Evolutionary conservation across 2,113 vertebrate genomes (phyloP).

Genomic region (Ginglymostoma cirratum): DNA sequence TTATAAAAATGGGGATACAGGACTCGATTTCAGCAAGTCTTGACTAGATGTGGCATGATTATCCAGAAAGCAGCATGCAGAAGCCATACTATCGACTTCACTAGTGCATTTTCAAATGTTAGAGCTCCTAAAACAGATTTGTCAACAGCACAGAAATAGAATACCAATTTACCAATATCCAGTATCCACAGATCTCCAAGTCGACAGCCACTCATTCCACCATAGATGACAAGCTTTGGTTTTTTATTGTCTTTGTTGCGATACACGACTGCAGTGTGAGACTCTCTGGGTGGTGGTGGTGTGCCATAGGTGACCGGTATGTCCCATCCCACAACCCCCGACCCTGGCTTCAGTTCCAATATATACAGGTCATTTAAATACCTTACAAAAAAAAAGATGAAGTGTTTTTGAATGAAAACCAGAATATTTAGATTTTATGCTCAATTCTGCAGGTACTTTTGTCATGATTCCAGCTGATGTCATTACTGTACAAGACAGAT

Average conservation of each 20-base stretch:
- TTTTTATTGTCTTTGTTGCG: background rate
- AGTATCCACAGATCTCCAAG: conserved; percentile 39
- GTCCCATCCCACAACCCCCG: conserved; percentile 38
- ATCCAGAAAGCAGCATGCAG: background rate
- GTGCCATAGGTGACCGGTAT: conserved; percentile 38
- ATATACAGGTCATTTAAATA: conserved; percentile 39
- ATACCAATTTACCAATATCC: conserved; percentile 33
- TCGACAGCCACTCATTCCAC: conserved; percentile 40
- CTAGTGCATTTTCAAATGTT: background rate
- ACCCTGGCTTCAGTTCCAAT: conserved; percentile 39
- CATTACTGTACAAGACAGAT: no score
- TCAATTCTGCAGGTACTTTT: background rate
- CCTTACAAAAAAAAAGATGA: background rate
- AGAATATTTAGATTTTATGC: background rate
- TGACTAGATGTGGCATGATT: background rate
- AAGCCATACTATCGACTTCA: background rate
- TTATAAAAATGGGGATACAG: background rate
- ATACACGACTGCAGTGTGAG: conserved; percentile 39
- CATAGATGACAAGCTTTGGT: conserved; percentile 39
- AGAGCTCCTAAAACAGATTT: background rate
- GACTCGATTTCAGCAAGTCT: background rate
- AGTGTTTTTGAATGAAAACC: background rate
- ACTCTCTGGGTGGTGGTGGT: conserved; percentile 37
- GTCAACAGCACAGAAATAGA: background rate
- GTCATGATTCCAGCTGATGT: no score